Conservation (phyloP, 2,797 vertebrate species). For the Neosalanx taihuensis region DNA sequence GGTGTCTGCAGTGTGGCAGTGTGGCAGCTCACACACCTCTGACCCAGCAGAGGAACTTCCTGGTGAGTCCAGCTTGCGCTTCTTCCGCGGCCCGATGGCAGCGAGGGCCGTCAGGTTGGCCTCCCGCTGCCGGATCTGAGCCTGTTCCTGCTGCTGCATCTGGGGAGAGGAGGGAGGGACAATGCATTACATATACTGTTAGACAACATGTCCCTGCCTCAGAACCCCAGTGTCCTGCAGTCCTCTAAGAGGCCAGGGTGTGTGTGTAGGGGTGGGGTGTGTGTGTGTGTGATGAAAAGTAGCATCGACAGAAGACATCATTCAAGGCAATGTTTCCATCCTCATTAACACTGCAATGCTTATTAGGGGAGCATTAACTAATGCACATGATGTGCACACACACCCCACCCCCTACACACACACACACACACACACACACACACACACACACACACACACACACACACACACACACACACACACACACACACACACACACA, state of each 20-base stretch:
- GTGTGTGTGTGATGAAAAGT: conserved; percentile 11
- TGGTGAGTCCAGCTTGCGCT: conserved; percentile 62
- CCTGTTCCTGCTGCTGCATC: conserved; percentile 77
- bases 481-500: background rate
- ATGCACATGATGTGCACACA: conserved; percentile 33
- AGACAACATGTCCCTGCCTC: background rate
- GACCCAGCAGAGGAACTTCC: conserved; percentile 46
- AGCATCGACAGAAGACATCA: conserved; percentile 41
- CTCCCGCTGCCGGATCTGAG: conserved; percentile 72
- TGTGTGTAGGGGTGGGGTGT: background rate
- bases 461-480: background rate
- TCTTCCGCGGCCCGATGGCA: conserved; percentile 72
- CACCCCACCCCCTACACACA: background rate
- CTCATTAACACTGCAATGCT: conserved; percentile 55
- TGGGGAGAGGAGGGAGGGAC: conserved; percentile 18
- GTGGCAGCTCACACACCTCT: conserved; percentile 47
- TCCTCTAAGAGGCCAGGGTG: background rate
- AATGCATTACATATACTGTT: too few species aligned
- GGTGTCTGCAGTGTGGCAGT: background rate
- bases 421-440: background rate
- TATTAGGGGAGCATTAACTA: conserved; percentile 51
- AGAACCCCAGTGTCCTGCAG: background rate
- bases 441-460: background rate
- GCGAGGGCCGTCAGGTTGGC: conserved; percentile 70
- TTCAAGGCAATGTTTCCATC: conserved; percentile 45